phyloP scores from a whole-genome alignment of 2,888 invertebrate species.

The Trichacis sp. region DNA sequence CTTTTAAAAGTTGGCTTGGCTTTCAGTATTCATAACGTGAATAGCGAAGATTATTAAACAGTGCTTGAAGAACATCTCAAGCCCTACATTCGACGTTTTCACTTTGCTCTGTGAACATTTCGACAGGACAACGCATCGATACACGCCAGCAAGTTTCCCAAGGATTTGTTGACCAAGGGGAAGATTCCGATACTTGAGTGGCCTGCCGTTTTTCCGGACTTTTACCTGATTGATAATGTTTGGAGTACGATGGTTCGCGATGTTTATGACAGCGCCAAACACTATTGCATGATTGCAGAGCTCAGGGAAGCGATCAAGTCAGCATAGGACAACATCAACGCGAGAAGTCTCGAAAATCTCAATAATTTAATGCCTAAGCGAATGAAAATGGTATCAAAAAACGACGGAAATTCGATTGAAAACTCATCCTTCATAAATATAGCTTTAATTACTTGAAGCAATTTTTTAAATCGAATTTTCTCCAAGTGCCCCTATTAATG shows the following conservation, averaged over 20 bases:
- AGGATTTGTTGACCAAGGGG: conserved; percentile 2
- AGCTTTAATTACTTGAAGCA: no score
- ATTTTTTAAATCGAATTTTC: no score
- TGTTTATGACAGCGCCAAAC: conserved; percentile 1
- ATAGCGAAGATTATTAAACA: conserved; percentile 1
- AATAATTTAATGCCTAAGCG: not conserved
- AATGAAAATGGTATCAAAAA: no score
- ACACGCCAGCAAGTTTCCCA: conserved; percentile 5
- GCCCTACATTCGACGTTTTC: conserved; percentile 4
- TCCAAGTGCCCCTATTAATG: conserved; percentile 5
- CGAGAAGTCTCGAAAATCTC: not conserved
- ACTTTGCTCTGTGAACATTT: conserved; percentile 4
- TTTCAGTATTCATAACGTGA: not conserved
- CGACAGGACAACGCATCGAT: conserved; percentile 7
- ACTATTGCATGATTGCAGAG: conserved; percentile 2
- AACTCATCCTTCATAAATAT: no score
- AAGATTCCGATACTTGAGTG: conserved; percentile 3
- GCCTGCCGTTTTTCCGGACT: not conserved
- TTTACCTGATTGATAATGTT: conserved; percentile 1
- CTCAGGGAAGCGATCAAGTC: not conserved
- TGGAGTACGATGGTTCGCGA: conserved; percentile 10
- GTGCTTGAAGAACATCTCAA: conserved; percentile 3
- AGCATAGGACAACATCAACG: not conserved
- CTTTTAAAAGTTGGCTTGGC: not conserved
- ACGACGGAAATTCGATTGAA: no score